Evolutionary conservation across 2,888 invertebrate genomes (phyloP), one percentile per base, ranked within the genome.

Genomic region (Lasioglossum vierecki): DNA sequence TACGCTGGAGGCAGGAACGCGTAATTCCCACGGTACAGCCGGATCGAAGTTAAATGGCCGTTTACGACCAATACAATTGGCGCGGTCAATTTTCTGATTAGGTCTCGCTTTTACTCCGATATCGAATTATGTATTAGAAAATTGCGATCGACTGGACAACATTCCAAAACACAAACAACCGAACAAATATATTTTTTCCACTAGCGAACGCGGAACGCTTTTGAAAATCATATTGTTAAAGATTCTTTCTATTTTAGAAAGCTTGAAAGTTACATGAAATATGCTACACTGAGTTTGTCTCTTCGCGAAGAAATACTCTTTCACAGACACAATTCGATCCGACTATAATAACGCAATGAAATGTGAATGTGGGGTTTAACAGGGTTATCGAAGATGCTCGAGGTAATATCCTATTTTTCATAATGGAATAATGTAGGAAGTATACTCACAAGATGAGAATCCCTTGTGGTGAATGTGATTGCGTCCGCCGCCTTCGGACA

Each of bases 401-500:
- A 39, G 22, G 75, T 15, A 26, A 11, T 78, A 74, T 79, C 11
- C 46, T 81, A 71, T 35, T 57, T 84, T 79, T 84, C 60, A 35
- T 84, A 76, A 79, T 22, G 76, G 75, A 66, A 81, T 83, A 81
- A 87, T 11, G 53, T 18, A 70, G 73, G 63, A 60, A 46, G 80
- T 84, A 89, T 93, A 95, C 97, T 97, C 95, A 98, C 98, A 97
- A 98, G 96, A 96, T 98, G 98, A 13, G 99, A 98, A 93, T 99
- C 98, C 88, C 98, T 97, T 2, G 98, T 98, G 85, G 98, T 97
- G 95, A 99, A 99, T 2, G 98, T 98, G 90, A 99, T 97, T 0
- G 99, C 98, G 95, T 99, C 98, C 80, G 97, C 97, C 35, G 97
- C 97, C 94, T 98, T 98, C 0, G 98, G 97, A 94, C 98, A 99